Evolutionary conservation across 2,113 vertebrate genomes (phyloP).

Genomic region (Trichechus manatus): DNA sequence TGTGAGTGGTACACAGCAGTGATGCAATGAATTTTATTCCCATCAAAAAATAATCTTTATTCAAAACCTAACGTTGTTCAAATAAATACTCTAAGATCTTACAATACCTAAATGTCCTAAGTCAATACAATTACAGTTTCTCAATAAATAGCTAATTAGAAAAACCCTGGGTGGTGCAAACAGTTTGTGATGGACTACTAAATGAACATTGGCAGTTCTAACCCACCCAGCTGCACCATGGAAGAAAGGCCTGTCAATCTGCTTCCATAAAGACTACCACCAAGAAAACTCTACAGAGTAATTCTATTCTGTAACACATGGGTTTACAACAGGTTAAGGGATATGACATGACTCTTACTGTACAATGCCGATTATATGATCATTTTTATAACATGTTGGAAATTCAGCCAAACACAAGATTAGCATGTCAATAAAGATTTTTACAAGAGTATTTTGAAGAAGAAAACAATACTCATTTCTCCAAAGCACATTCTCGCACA

Average conservation of each 20-base stretch:
- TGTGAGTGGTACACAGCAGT: neutral
- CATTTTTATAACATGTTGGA: neutral
- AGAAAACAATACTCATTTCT: conserved; percentile 47
- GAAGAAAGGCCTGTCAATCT: too few species aligned
- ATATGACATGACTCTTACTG: neutral
- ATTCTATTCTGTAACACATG: too few species aligned
- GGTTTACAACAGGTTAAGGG: neutral
- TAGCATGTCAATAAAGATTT: conserved; percentile 14
- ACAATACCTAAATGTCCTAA: neutral
- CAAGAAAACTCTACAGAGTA: too few species aligned
- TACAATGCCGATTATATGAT: neutral
- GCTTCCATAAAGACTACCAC: too few species aligned
- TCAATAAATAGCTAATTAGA: conserved; percentile 28
- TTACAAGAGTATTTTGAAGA: conserved; percentile 42
- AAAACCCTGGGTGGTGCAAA: neutral
- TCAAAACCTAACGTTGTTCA: neutral
- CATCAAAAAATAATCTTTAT: neutral
- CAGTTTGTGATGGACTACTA: too few species aligned
- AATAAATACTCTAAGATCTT: neutral
- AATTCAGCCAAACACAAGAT: conserved; percentile 55
- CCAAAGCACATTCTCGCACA: conserved; percentile 9
- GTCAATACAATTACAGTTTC: neutral
- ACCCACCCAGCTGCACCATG: too few species aligned
- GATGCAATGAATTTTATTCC: neutral
- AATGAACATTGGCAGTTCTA: too few species aligned